These are phyloP conservation scores for Tetraneura akinire DNA, from an alignment of 1,140 invertebrate species.

Conservation along the genomic window DNA sequence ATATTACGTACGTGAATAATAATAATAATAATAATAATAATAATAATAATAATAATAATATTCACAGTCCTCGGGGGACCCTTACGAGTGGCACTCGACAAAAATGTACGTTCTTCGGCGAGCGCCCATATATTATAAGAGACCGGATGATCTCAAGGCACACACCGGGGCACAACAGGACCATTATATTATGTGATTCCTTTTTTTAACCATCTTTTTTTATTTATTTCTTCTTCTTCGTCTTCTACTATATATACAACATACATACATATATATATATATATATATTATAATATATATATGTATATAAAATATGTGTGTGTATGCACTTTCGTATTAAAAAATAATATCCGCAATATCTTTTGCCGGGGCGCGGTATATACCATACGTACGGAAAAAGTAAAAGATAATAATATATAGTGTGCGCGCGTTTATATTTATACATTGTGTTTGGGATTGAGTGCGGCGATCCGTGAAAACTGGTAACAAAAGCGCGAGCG, in stretches of 20 bases:
- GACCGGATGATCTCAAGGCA: constrained; percentile 34
- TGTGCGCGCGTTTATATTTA: neutral
- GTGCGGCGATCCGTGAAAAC: constrained; percentile 41
- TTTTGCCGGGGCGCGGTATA: neutral
- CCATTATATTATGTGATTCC: neutral
- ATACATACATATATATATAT: no score
- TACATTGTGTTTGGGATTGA: constrained; percentile 49
- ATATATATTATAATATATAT: no score
- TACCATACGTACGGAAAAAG: neutral
- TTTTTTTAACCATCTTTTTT: neutral
- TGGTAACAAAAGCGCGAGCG: constrained; percentile 41
- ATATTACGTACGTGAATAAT: constrained; percentile 13
- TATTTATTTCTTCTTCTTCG: neutral
- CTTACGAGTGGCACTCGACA: constrained; percentile 43
- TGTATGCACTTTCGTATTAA: constrained; percentile 42
- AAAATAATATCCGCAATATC: constrained; percentile 44
- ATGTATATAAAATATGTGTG: no score
- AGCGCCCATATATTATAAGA: constrained; percentile 11
- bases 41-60: constrained; percentile 30
- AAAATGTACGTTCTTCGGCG: constrained; percentile 15
- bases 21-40: constrained; percentile 34
- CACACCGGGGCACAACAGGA: neutral
- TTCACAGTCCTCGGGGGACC: neutral
- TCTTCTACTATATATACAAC: neutral
- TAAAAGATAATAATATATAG: constrained; percentile 12